Percentiles rank a stretch among this genome's conserved stretches.
These are phyloP conservation scores for Pollicipes pollicipes DNA, from an alignment of 1,140 invertebrate species.

Conservation along the genomic window DNA sequence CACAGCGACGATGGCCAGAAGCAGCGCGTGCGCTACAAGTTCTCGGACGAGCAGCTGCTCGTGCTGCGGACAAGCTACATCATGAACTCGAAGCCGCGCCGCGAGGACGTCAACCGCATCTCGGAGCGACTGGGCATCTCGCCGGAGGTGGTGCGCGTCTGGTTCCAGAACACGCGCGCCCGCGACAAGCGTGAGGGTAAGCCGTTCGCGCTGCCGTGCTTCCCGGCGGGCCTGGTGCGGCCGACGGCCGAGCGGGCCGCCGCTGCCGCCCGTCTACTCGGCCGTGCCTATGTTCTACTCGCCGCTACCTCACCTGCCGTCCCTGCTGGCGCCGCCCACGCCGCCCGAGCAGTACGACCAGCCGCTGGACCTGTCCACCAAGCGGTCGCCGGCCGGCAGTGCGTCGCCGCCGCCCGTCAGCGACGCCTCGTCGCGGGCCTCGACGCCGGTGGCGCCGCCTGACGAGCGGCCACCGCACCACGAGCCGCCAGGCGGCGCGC, in stretches of 20 bases:
- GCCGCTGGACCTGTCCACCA: conserved; percentile 73
- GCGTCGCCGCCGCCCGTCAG: conserved; percentile 27
- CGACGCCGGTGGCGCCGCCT: conserved; percentile 2
- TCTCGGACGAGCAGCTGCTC: conserved; percentile 79
- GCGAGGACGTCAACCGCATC: conserved; percentile 76
- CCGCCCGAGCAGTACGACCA: conserved; percentile 35
- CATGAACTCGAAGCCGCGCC: conserved; percentile 74
- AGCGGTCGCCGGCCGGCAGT: conserved; percentile 33
- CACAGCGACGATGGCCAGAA: conserved; percentile 5
- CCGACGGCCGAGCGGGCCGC: not conserved
- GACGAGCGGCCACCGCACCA: not conserved
- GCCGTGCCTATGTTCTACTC: conserved; percentile 15
- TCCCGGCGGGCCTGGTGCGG: conserved; percentile 16
- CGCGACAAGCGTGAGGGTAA: conserved; percentile 61
- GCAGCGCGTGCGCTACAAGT: conserved; percentile 64
- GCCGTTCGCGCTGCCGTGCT: conserved; percentile 31
- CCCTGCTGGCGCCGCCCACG: conserved; percentile 15
- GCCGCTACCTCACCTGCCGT: conserved; percentile 12
- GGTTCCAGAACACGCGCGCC: conserved; percentile 95
- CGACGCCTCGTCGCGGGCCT: conserved; percentile 6
- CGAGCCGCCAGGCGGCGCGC: not conserved
- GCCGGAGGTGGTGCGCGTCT: conserved; percentile 80
- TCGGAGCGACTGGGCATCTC: conserved; percentile 75
- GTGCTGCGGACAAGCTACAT: conserved; percentile 74
- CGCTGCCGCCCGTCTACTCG: conserved; percentile 2